A percentile compares a stretch with the other conserved stretches of the same genome.
phyloP scores from a whole-genome alignment of 2,888 invertebrate species.

The Eumacrocentrus americanus region DNA sequence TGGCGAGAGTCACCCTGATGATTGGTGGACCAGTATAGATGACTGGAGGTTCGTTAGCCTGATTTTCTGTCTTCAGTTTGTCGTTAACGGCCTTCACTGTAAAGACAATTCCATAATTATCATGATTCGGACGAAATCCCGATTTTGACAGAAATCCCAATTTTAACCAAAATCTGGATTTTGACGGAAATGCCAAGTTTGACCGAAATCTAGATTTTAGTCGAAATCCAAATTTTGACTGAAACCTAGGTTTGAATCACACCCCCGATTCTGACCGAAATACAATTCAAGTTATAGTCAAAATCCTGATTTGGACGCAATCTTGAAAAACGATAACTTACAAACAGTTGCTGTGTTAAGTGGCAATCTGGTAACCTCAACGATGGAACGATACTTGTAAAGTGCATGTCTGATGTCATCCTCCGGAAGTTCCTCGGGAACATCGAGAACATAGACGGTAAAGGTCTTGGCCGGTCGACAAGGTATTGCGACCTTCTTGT shows the following conservation, averaged over 20 bases:
- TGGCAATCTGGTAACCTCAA: slow-evolving; percentile 77
- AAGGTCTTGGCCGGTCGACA: slow-evolving; percentile 89
- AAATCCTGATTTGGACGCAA: neutral
- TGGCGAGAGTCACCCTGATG: slow-evolving; percentile 62
- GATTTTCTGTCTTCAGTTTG: slow-evolving; percentile 54
- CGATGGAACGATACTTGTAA: slow-evolving; percentile 79
- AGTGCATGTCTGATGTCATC: slow-evolving; percentile 83
- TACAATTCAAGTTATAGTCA: too few species aligned
- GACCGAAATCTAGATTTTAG: too few species aligned
- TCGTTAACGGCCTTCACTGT: slow-evolving; percentile 57
- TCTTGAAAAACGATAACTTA: slow-evolving; percentile 42
- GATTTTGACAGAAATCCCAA: neutral
- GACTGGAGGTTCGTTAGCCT: slow-evolving; percentile 58
- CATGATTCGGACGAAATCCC: too few species aligned
- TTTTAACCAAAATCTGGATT: neutral
- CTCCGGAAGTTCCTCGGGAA: slow-evolving; percentile 83
- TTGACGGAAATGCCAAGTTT: too few species aligned
- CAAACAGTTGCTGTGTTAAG: slow-evolving; percentile 58
- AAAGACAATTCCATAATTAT: slow-evolving; percentile 29
- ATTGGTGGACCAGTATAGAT: slow-evolving; percentile 59
- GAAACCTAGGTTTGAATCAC: too few species aligned
- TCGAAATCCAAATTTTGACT: neutral
- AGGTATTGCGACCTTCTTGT: slow-evolving; percentile 84
- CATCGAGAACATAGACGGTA: slow-evolving; percentile 80
- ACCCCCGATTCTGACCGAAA: too few species aligned